These are phyloP conservation scores for Loxodonta africana DNA, from an alignment of 2,113 vertebrate genomes.

Conservation along the genomic window DNA sequence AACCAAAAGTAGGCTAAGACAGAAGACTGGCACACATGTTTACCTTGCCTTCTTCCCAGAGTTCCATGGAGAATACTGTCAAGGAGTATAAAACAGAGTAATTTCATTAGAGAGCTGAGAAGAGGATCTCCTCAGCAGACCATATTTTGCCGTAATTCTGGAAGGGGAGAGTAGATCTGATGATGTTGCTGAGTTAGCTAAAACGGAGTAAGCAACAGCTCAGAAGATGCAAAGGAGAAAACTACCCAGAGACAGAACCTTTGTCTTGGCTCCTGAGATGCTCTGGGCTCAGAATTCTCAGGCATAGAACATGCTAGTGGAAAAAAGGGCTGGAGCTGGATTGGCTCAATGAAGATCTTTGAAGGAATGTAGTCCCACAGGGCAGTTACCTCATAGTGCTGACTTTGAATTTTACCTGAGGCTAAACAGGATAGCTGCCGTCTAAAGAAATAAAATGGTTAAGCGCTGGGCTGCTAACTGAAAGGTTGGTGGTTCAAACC, in stretches of 20 bases:
- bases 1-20: not conserved
- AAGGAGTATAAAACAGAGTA: not conserved
- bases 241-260: not conserved
- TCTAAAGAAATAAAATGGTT: not conserved
- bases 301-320: not conserved
- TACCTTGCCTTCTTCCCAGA: not conserved
- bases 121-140: not conserved
- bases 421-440: not conserved
- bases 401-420: not conserved
- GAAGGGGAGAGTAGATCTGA: not conserved
- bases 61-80: not conserved
- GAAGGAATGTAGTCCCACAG: not conserved
- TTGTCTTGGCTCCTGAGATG: not conserved
- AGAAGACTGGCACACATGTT: not conserved
- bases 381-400: not conserved
- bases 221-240: not conserved
- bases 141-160: not conserved
- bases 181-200: not conserved
- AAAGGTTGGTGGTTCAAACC: not conserved
- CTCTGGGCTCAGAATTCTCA: not conserved
- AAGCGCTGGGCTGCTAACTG: not conserved
- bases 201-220: not conserved
- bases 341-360: not conserved
- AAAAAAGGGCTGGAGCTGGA: not conserved
- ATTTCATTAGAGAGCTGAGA: not conserved